Evolutionary conservation across 1,140 invertebrate species (phyloP).

Genomic region (Macrobrachium nipponense): DNA sequence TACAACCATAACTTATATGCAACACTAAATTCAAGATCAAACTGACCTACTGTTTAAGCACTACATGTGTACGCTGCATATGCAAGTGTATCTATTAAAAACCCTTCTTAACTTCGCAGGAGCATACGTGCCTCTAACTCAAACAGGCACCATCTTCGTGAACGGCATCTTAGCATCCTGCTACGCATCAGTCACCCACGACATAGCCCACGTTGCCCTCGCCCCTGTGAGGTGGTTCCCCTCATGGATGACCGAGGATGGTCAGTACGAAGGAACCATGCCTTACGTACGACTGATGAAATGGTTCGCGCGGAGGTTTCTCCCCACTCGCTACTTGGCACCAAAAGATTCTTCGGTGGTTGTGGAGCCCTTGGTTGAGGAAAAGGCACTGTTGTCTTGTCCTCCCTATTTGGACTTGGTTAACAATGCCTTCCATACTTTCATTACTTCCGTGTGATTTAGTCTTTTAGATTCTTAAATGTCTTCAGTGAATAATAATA

Average conservation of each 20-base stretch:
- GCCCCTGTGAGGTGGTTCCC: slow-evolving; percentile 66
- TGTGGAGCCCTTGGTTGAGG: neutral
- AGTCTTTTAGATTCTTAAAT: no score
- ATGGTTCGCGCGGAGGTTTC: neutral
- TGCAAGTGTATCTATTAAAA: no score
- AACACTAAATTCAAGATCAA: no score
- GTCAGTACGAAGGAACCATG: slow-evolving; percentile 4
- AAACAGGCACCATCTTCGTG: slow-evolving; percentile 68
- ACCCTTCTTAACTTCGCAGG: slow-evolving; percentile 55
- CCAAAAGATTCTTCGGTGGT: neutral
- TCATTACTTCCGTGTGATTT: no score
- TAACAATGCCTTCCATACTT: no score
- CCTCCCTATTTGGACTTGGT: no score
- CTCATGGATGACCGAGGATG: neutral
- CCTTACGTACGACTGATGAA: neutral
- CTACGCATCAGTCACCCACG: slow-evolving; percentile 67
- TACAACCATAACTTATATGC: no score
- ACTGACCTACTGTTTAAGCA: no score
- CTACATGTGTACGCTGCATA: no score
- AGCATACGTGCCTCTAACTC: slow-evolving; percentile 68
- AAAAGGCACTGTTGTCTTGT: no score
- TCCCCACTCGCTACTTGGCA: neutral
- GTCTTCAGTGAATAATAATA: no score
- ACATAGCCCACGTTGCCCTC: slow-evolving; percentile 66
- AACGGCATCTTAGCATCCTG: slow-evolving; percentile 68